phyloP scores from a whole-genome alignment of 2,888 invertebrate species.

The Leucozona laternaria region DNA sequence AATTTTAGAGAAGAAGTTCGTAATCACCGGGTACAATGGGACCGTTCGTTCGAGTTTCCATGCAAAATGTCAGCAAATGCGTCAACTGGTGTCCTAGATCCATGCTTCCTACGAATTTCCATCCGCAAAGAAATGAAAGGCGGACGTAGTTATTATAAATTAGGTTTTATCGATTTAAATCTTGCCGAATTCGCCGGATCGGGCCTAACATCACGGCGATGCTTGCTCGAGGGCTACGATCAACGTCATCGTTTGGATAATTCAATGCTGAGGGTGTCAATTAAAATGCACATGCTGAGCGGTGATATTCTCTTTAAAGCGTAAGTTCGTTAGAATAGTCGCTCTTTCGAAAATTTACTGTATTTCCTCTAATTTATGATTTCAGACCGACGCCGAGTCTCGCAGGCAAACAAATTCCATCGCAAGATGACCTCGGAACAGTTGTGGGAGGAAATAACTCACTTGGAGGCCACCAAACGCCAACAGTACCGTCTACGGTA shows the following conservation, averaged over 20 bases:
- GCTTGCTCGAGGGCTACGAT: conserved; percentile 98
- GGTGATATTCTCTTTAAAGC: conserved; percentile 99
- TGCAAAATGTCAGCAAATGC: conserved; percentile 99
- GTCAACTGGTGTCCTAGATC: conserved; percentile 96
- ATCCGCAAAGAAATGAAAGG: conserved; percentile 95
- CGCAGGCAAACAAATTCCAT: conserved; percentile 86
- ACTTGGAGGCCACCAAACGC: conserved; percentile 80
- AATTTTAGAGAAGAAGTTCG: conserved; percentile 93
- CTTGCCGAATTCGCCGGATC: conserved; percentile 98
- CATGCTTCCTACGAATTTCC: conserved; percentile 96
- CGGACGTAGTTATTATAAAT: conserved; percentile 89
- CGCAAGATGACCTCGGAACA: conserved; percentile 82
- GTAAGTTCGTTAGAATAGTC: conserved; percentile 86
- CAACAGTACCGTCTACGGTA: conserved; percentile 79
- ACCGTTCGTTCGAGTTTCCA: conserved; percentile 94
- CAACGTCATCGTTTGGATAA: conserved; percentile 96
- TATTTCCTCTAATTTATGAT: conserved; percentile 3
- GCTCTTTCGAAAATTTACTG: background rate
- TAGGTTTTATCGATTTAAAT: conserved; percentile 99
- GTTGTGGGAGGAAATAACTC: conserved; percentile 76
- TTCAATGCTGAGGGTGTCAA: conserved; percentile 95
- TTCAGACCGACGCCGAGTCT: conserved; percentile 87
- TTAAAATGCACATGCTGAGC: conserved; percentile 96
- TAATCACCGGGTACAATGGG: conserved; percentile 97
- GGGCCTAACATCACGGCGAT: conserved; percentile 93